Evolutionary conservation across 2,888 invertebrate genomes (phyloP), one percentile per base, ranked within the genome.

Genomic region (Bellardia pandia): DNA sequence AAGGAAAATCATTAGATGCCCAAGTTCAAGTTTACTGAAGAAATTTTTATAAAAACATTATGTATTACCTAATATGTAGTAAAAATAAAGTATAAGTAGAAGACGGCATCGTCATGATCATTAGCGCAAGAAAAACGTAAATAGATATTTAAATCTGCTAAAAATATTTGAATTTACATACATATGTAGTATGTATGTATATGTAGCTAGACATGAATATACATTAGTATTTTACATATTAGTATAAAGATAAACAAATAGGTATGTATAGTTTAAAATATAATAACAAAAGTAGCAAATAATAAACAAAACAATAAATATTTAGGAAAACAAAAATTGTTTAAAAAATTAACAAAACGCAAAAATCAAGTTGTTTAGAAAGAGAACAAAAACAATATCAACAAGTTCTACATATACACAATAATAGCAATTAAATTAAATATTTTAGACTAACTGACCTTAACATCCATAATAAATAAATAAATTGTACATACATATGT

Each of bases 1-100:
- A 81, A 74, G 42, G 62, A 74, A 81, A 48, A 48, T 82, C 42
- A 51, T 75, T 45, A n/a, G 7, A 8, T 33, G 3, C 30, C 13
- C 68, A 82, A 82, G 75, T 72, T 80, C 80, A 74, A 66, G 64
- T 66, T 80, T 64, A 45, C 3, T 3, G 42, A 14, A 53, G 37
- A 64, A 23, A 53, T 60, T 56, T 58, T 74, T 72, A 30, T 53
- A 23, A 30, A 72, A 62, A 42, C n/a, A 40, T 58, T 33, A n/a
- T n/a, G 37, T 71, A 33, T 69, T 51, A 51, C 7, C 9, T 51
- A 33, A 51, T 68, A 48, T n/a, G 0, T 9, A 14, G 6, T 33
- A 62, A 69, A 68, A 13, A 30, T 48, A 68, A 68, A 51, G 8
- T 33, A 33, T 51, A 51, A 23, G 30, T 51, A n/a, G n/a, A 69